These are phyloP conservation scores for Periphyllus acericola DNA, from an alignment of 2,888 invertebrate genomes.

Conservation along the genomic window DNA sequence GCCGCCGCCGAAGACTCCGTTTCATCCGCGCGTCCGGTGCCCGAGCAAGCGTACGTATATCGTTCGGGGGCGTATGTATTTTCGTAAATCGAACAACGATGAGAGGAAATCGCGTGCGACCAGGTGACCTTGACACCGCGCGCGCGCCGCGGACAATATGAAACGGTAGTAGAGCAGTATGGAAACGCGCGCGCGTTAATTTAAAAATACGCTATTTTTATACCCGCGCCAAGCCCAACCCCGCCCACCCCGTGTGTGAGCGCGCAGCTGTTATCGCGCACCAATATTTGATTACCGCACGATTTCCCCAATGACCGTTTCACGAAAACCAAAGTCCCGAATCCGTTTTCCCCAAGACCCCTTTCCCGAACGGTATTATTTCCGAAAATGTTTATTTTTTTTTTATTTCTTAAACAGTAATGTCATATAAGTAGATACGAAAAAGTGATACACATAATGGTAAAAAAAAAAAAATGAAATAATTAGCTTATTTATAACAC, in stretches of 20 bases:
- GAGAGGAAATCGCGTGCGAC: neutral
- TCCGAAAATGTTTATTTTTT: no score
- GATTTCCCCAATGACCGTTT: no score
- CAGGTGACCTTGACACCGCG: conserved; percentile 1
- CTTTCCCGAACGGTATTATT: no score
- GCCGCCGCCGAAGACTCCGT: neutral
- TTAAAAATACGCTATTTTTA: neutral
- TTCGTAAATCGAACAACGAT: neutral
- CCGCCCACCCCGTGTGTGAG: neutral
- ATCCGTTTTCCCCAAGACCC: no score
- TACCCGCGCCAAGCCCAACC: neutral
- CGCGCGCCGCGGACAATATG: neutral
- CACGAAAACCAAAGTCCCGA: no score
- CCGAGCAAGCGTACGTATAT: neutral
- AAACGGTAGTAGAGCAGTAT: neutral
- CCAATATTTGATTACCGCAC: no score
- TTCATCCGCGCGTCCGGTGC: neutral
- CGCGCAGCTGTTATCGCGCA: no score
- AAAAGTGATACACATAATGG: no score
- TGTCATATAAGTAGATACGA: no score
- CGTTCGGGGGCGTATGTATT: conserved; percentile 31
- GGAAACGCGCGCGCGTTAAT: conserved; percentile 4
- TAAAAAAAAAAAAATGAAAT: no score
- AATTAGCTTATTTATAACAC: no score
- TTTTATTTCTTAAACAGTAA: no score